Percentiles rank a stretch among this genome's conserved stretches.
Evolutionary conservation across 2,113 vertebrate genomes (phyloP).

Genomic region (Caranx melampygus): DNA sequence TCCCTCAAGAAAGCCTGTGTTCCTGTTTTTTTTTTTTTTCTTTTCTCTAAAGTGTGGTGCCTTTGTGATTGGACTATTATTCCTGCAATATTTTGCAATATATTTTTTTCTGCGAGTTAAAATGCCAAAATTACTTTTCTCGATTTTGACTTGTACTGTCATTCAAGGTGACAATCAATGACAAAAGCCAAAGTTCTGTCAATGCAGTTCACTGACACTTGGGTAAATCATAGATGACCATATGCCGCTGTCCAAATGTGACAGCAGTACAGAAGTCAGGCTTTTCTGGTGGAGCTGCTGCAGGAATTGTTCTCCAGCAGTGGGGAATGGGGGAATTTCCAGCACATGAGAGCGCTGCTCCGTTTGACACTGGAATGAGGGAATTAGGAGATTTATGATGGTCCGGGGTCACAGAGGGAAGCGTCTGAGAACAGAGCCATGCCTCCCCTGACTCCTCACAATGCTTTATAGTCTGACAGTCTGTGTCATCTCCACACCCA

Average conservation of each 20-base stretch:
- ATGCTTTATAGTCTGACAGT: conserved; percentile 74
- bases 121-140: not conserved
- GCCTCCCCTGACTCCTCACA: conserved; percentile 65
- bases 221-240: not conserved
- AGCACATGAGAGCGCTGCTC: conserved; percentile 63
- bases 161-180: not conserved
- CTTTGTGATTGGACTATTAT: not conserved
- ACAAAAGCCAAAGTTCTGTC: not conserved
- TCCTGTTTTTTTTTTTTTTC: not conserved
- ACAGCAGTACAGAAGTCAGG: conserved; percentile 11
- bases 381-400: conserved; percentile 79
- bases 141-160: not conserved
- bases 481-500: conserved; percentile 71
- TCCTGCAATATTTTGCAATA: not conserved
- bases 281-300: conserved; percentile 44
- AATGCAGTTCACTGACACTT: not conserved
- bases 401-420: conserved; percentile 71
- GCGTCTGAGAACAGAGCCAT: conserved; percentile 63
- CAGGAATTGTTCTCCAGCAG: conserved; percentile 48
- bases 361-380: conserved; percentile 77
- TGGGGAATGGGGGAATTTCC: conserved; percentile 64
- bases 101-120: not conserved
- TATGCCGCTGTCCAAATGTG: conserved; percentile 16
- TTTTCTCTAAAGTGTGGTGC: not conserved
- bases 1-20: not conserved